phyloP scores from a whole-genome alignment of 2,888 invertebrate genomes.

The Hipparchia semele region DNA sequence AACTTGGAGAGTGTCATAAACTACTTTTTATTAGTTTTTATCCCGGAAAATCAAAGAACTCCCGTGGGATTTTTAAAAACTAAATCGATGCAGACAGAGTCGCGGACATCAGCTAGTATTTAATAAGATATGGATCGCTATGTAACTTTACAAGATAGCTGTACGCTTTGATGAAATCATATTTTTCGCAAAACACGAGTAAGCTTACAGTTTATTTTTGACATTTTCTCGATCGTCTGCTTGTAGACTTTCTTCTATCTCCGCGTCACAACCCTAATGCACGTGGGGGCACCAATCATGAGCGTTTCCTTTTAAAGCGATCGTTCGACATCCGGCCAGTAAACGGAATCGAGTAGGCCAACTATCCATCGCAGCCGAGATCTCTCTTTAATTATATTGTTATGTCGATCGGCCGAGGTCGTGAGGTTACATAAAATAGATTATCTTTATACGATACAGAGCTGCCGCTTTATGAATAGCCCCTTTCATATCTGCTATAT shows the following conservation, averaged over 20 bases:
- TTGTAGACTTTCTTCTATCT: background rate
- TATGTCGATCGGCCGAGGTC: slow-evolving; percentile 73
- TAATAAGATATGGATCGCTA: too few relatives aligned
- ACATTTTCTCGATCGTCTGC: background rate
- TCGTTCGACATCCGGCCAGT: slow-evolving; percentile 69
- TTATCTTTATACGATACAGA: slow-evolving; percentile 73
- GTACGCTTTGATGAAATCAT: too few relatives aligned
- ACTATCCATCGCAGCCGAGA: slow-evolving; percentile 51
- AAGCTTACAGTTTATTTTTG: background rate
- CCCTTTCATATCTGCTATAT: slow-evolving; percentile 68
- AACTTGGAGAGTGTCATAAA: too few relatives aligned
- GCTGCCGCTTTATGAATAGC: slow-evolving; percentile 66
- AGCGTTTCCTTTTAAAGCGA: slow-evolving; percentile 66
- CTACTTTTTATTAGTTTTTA: too few relatives aligned
- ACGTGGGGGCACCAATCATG: slow-evolving; percentile 62
- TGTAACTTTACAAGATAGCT: too few relatives aligned
- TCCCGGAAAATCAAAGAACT: too few relatives aligned
- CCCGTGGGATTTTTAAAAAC: too few relatives aligned
- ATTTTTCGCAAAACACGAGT: background rate
- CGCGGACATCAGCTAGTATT: too few relatives aligned
- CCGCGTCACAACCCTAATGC: slow-evolving; percentile 24
- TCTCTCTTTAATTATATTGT: slow-evolving; percentile 83
- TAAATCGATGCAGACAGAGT: too few relatives aligned
- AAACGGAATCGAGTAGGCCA: slow-evolving; percentile 50
- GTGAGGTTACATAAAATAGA: slow-evolving; percentile 82